Conservation (phyloP, 2,888 invertebrate genomes). For the Melanostoma scalare region DNA sequence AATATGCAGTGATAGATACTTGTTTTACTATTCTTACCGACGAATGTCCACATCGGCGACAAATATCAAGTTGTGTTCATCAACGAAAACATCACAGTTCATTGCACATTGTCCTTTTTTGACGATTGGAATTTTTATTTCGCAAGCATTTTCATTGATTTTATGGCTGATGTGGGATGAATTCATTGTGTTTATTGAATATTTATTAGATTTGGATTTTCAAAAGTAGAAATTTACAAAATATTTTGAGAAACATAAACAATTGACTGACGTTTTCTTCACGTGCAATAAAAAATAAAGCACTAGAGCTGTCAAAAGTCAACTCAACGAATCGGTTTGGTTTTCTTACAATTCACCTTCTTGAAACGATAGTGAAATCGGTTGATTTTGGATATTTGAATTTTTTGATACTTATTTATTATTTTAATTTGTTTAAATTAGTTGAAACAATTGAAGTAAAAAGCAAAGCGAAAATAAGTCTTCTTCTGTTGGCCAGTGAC, state of each 20-base stretch:
- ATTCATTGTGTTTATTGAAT: conserved; percentile 29
- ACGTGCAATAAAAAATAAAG: conserved; percentile 24
- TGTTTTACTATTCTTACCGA: conserved; percentile 74
- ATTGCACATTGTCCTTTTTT: conserved; percentile 76
- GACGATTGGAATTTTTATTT: conserved; percentile 29
- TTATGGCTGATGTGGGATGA: neutral
- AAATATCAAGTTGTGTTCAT: conserved; percentile 78
- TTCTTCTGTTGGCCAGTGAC: too few species aligned
- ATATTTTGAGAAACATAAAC: conserved; percentile 10
- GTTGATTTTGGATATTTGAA: conserved; percentile 1
- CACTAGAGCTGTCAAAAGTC: neutral
- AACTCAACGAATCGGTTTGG: neutral
- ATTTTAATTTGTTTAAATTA: too few species aligned
- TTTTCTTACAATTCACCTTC: conserved; percentile 11
- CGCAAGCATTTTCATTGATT: conserved; percentile 50
- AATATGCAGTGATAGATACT: neutral
- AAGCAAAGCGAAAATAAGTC: too few species aligned
- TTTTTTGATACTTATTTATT: neutral
- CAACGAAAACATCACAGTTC: conserved; percentile 80
- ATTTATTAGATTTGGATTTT: neutral
- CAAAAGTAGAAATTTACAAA: neutral
- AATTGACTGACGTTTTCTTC: neutral
- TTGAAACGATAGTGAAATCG: neutral
- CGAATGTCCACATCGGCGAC: conserved; percentile 77
- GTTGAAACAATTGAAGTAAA: too few species aligned